phyloP scores from a whole-genome alignment of 92 coral and sea anemone species.

The Zoanthus sansibaricus region DNA sequence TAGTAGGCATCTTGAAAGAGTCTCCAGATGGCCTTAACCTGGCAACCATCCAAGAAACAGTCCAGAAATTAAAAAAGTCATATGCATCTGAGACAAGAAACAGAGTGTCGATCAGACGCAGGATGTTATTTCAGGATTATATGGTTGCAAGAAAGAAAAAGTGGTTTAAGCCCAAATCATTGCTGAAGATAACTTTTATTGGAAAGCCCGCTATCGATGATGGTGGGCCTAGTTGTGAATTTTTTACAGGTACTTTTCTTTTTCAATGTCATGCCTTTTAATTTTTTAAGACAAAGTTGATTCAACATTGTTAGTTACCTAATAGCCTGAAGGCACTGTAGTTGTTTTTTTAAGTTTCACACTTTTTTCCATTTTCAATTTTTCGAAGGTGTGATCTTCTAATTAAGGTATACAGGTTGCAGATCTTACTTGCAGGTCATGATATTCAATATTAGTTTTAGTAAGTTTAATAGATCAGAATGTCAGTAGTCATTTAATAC shows the following conservation, averaged over 20 bases:
- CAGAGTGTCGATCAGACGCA: slow-evolving; percentile 61
- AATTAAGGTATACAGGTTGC: slow-evolving; percentile 26
- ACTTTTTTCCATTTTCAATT: slow-evolving; percentile 6
- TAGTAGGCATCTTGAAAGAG: slow-evolving; percentile 48
- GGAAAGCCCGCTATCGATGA: slow-evolving; percentile 80
- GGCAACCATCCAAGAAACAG: slow-evolving; percentile 52
- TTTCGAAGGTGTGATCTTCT: slow-evolving; percentile 10
- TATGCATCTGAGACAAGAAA: slow-evolving; percentile 47
- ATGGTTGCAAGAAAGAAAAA: slow-evolving; percentile 64
- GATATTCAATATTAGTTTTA: slow-evolving; percentile 21
- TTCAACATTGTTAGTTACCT: slow-evolving; percentile 28
- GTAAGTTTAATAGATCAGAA: slow-evolving; percentile 23
- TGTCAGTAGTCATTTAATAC: slow-evolving; percentile 23
- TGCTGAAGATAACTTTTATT: slow-evolving; percentile 70
- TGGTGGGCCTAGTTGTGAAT: slow-evolving; percentile 82
- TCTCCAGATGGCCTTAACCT: slow-evolving; percentile 39
- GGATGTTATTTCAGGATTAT: slow-evolving; percentile 66
- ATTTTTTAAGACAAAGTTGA: slow-evolving; percentile 41
- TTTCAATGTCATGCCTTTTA: slow-evolving; percentile 13
- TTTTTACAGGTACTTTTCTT: slow-evolving; percentile 70
- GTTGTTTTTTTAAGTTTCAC: slow-evolving; percentile 29
- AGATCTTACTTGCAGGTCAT: slow-evolving; percentile 24
- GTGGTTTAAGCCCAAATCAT: slow-evolving; percentile 67
- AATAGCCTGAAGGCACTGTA: slow-evolving; percentile 21
- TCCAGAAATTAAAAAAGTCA: slow-evolving; percentile 48